Percentiles rank a stretch among this genome's conserved stretches.
Evolutionary conservation across 2,113 vertebrate genomes (phyloP).

Genomic region (Fregetta grallaria): DNA sequence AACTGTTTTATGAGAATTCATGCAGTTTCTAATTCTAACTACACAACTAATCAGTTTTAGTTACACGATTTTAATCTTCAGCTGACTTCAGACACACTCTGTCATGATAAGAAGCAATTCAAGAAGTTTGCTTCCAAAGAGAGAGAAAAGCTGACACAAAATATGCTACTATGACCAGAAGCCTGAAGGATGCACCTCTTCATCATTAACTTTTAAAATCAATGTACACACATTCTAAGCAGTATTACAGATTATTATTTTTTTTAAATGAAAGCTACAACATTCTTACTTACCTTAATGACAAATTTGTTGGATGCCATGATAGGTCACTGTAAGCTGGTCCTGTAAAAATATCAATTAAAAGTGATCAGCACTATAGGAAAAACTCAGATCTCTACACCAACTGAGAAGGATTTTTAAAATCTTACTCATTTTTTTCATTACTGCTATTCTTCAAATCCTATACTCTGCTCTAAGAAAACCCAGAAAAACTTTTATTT

Average conservation of each 20-base stretch:
- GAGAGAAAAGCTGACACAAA: background rate
- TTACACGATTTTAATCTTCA: background rate
- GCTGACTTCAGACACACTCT: background rate
- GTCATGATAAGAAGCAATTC: background rate
- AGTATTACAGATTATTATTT: background rate
- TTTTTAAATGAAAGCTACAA: background rate
- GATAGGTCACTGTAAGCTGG: background rate
- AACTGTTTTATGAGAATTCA: background rate
- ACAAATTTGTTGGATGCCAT: slow-evolving; percentile 76
- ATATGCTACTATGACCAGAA: background rate
- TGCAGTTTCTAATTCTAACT: background rate
- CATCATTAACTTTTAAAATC: background rate
- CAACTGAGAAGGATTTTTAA: background rate
- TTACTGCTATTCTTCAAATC: background rate
- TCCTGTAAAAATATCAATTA: slow-evolving; percentile 44
- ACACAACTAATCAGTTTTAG: background rate
- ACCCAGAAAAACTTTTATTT: background rate
- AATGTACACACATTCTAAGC: background rate
- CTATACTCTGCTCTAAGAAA: background rate
- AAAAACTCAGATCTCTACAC: background rate
- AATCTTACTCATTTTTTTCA: background rate
- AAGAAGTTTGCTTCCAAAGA: background rate
- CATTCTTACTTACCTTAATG: slow-evolving; percentile 71
- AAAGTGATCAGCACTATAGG: background rate
- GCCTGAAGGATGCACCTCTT: background rate